A percentile compares a stretch with the other conserved stretches of the same genome.
These are phyloP conservation scores for Callipepla californica DNA, from an alignment of 2,113 vertebrate genomes.

Conservation along the genomic window DNA sequence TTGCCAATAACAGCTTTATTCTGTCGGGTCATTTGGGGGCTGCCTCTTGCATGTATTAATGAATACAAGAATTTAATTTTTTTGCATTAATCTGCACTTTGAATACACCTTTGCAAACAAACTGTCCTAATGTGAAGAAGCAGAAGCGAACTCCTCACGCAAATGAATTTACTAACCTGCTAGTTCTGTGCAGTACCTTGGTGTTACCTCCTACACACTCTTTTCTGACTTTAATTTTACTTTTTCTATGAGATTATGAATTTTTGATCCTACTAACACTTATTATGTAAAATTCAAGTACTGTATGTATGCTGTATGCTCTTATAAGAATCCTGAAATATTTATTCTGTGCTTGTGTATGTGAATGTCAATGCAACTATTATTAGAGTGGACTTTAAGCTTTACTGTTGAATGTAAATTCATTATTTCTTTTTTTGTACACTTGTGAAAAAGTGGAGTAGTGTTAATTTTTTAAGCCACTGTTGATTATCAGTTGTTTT, in stretches of 20 bases:
- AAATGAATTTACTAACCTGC: slow-evolving; percentile 73
- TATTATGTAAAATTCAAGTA: slow-evolving; percentile 81
- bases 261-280: slow-evolving; percentile 79
- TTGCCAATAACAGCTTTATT: slow-evolving; percentile 85
- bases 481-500: slow-evolving; percentile 79
- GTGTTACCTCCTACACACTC: slow-evolving; percentile 74
- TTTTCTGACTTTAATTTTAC: slow-evolving; percentile 76
- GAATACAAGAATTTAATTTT: slow-evolving; percentile 71
- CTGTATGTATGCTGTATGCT: slow-evolving; percentile 88
- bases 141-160: slow-evolving; percentile 76
- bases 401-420: slow-evolving; percentile 87
- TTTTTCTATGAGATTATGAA: slow-evolving; percentile 82
- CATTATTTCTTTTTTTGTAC: slow-evolving; percentile 86
- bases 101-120: slow-evolving; percentile 77
- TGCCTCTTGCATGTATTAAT: slow-evolving; percentile 84
- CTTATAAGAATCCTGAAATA: slow-evolving; percentile 84
- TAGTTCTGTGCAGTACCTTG: slow-evolving; percentile 79
- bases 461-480: slow-evolving; percentile 82
- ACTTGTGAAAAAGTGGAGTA: slow-evolving; percentile 85
- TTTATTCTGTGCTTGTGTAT: slow-evolving; percentile 88
- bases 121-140: slow-evolving; percentile 70
- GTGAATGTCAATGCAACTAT: slow-evolving; percentile 87
- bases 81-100: slow-evolving; percentile 81
- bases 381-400: slow-evolving; percentile 85
- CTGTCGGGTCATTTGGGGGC: slow-evolving; percentile 82